These are phyloP conservation scores for Cephalotes varians DNA, from an alignment of 2,888 invertebrate genomes.

Conservation along the genomic window DNA sequence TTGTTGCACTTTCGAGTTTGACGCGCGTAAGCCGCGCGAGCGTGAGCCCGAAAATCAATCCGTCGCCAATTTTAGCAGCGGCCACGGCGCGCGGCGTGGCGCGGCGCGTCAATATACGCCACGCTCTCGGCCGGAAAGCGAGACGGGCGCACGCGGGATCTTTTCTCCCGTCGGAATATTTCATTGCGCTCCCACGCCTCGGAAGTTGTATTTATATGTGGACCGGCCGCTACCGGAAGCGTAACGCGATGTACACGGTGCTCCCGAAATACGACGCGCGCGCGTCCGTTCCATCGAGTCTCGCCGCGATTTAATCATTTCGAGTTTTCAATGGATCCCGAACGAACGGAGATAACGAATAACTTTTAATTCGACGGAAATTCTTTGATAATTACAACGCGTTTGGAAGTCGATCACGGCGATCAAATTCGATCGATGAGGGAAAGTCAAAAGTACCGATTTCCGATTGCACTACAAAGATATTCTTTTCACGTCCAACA, in stretches of 20 bases:
- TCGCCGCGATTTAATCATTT: neutral
- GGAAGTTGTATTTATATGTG: slow-evolving; percentile 55
- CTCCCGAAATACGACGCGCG: slow-evolving; percentile 40
- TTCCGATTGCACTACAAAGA: neutral
- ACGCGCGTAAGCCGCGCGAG: slow-evolving; percentile 37
- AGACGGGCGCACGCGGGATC: slow-evolving; percentile 30
- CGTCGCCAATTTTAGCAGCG: slow-evolving; percentile 56
- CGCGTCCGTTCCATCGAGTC: neutral
- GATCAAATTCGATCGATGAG: neutral
- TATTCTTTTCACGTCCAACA: neutral
- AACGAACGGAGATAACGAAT: neutral
- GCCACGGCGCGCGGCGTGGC: neutral
- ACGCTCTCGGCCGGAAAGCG: slow-evolving; percentile 38
- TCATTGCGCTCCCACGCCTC: slow-evolving; percentile 55
- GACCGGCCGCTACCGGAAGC: slow-evolving; percentile 51
- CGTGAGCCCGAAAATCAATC: slow-evolving; percentile 52
- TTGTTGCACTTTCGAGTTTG: slow-evolving; percentile 51
- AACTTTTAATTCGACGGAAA: neutral
- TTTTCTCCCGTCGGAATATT: slow-evolving; percentile 37
- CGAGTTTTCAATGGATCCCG: neutral
- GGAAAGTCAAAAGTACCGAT: neutral
- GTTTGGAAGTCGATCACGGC: too few species aligned
- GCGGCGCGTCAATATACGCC: slow-evolving; percentile 42
- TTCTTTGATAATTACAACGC: neutral
- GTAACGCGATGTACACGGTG: slow-evolving; percentile 45